Base-by-base conservation (phyloP, 2,888 invertebrate species). In the Eurytoma adleriae region DNA sequence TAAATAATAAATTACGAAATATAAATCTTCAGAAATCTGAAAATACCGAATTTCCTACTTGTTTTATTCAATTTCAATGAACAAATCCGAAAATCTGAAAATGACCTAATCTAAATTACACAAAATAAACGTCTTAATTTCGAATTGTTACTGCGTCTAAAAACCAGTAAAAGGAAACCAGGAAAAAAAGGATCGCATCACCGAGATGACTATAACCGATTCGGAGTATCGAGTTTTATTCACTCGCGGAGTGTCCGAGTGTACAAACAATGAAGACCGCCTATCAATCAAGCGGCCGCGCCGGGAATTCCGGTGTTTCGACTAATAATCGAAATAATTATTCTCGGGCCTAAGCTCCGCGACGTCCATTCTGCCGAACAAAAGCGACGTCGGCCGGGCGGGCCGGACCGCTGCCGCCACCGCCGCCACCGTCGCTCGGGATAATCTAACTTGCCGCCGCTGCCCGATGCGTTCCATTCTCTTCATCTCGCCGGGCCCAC, bases 311-410 rank as follows among this genome's bases (percentile, higher is more conserved):
- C 74, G 61, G 66, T 70, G 75, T 69, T 78, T 79, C 61, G 48
- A 78, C 73, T 77, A 81, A 78, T 84, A 84, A 85, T 85, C 80
- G 78, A 84, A 84, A 84, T 83, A 85, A 86, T 85, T 83, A 85
- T 83, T 84, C 83, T 76, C 61, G 61, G 64, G 64, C 57, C 78
- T n/a, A 67, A n/a, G 40, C 54, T 30, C 30, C 16, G 62, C 72
- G 61, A 73, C 72, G 76, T 79, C 59, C 72, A 61, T 64, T 18
- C n/a, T 48, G 24, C 24, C 48, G 81, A 83, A 86, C 79, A 85
- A 86, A 85, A 83, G 83, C 66, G 27, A n/a, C 68, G 52, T 2
- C n/a, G 24, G 30, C n/a, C 14, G 5, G 16, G 30, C n/a, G 24
- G 16, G 16, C 13, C 62, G 20, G 1, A 12, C 3, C 48, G 62